A percentile compares a stretch with the other conserved stretches of the same genome.
Conservation (phyloP, 1,140 invertebrate species). For the Nymphalis io region DNA sequence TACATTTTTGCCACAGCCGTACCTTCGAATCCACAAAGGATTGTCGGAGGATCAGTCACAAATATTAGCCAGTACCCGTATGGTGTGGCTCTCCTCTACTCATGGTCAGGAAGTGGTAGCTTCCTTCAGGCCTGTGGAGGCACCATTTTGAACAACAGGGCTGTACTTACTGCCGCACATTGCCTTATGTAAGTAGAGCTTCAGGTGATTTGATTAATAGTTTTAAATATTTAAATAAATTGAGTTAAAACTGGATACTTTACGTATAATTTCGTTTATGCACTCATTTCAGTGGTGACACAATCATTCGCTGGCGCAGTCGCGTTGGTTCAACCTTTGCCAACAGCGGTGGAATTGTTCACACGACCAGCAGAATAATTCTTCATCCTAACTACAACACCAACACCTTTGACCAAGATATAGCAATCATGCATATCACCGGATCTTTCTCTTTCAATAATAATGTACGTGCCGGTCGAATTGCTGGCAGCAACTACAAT, state of each 20-base stretch:
- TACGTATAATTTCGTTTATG: too few species aligned
- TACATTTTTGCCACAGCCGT: slow-evolving; percentile 6
- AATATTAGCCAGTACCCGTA: slow-evolving; percentile 47
- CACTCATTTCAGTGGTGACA: slow-evolving; percentile 1
- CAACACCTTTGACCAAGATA: slow-evolving; percentile 35
- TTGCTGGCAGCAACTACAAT: slow-evolving; percentile 49
- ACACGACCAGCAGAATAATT: slow-evolving; percentile 7
- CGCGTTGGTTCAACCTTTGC: slow-evolving; percentile 38
- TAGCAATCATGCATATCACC: slow-evolving; percentile 71
- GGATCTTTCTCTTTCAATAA: slow-evolving; percentile 44
- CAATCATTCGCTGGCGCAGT: slow-evolving; percentile 9
- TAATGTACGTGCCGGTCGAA: slow-evolving; percentile 35
- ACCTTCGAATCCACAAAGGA: slow-evolving; percentile 36
- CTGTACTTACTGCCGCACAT: slow-evolving; percentile 53
- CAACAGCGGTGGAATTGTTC: slow-evolving; percentile 33
- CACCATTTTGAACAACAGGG: slow-evolving; percentile 48
- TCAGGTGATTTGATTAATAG: too few species aligned
- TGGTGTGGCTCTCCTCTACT: slow-evolving; percentile 40
- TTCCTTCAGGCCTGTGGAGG: slow-evolving; percentile 53
- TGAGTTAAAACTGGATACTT: too few species aligned
- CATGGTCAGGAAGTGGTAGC: slow-evolving; percentile 19
- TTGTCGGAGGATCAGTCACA: slow-evolving; percentile 50
- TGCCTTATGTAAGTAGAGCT: slow-evolving; percentile 46
- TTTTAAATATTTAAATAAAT: too few species aligned
- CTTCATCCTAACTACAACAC: slow-evolving; percentile 30